Conservation (phyloP, 2,888 invertebrate genomes). For the Trilocha varians region DNA sequence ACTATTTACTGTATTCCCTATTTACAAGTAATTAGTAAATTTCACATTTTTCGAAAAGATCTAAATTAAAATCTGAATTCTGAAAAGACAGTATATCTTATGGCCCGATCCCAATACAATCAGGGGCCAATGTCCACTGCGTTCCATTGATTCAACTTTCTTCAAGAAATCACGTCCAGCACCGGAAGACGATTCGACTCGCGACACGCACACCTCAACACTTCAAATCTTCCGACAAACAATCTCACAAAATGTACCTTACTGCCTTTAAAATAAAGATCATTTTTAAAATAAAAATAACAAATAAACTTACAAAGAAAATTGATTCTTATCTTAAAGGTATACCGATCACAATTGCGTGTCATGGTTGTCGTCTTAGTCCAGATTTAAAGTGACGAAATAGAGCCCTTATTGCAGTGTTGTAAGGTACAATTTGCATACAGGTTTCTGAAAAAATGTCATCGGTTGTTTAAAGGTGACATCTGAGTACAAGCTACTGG, state of each 20-base stretch:
- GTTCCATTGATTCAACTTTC: constrained; percentile 66
- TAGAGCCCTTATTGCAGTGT: neutral
- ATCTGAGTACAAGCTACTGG: neutral
- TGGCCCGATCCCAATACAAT: constrained; percentile 39
- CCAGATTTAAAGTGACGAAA: neutral
- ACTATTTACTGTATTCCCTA: too few species aligned
- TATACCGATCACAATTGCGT: neutral
- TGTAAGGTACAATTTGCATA: neutral
- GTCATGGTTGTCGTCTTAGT: neutral
- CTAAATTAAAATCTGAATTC: too few species aligned
- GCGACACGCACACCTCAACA: constrained; percentile 59
- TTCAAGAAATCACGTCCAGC: constrained; percentile 68
- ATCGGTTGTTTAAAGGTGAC: neutral
- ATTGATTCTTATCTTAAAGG: neutral
- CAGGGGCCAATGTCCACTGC: constrained; percentile 63
- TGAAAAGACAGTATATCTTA: constrained; percentile 14
- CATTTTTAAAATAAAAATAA: constrained; percentile 1
- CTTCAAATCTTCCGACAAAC: constrained; percentile 21
- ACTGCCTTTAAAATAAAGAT: neutral
- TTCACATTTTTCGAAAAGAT: too few species aligned
- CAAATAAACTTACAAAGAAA: neutral
- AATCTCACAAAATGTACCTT: constrained; percentile 20
- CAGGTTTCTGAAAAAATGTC: neutral
- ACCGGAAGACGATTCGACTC: constrained; percentile 69
- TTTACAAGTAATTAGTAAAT: too few species aligned